Evolutionary conservation across 1,140 invertebrate species (phyloP).

Genomic region (Papilio polytes): DNA sequence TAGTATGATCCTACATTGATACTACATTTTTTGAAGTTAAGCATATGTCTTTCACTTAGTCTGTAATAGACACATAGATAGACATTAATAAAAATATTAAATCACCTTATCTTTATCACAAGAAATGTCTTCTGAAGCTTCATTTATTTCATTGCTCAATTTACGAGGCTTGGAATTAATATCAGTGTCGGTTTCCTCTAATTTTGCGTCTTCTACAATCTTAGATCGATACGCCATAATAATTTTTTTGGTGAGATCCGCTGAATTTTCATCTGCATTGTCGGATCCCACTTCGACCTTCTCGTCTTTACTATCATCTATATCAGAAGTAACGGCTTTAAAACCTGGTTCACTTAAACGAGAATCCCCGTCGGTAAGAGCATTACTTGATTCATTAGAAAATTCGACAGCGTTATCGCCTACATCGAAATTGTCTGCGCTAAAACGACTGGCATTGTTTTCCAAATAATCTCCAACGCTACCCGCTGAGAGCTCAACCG

Average conservation of each 20-base stretch:
- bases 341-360: slow-evolving; percentile 62
- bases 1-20: neutral
- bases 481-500: slow-evolving; percentile 71
- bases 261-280: slow-evolving; percentile 48
- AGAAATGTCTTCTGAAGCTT: neutral
- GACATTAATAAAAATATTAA: neutral
- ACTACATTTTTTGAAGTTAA: neutral
- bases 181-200: neutral
- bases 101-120: neutral
- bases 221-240: slow-evolving; percentile 68
- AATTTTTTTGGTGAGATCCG: slow-evolving; percentile 73
- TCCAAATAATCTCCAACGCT: slow-evolving; percentile 77
- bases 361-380: slow-evolving; percentile 72
- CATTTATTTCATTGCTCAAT: neutral
- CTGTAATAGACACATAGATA: neutral
- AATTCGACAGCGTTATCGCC: slow-evolving; percentile 77
- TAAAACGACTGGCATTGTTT: slow-evolving; percentile 69
- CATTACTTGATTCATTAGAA: slow-evolving; percentile 71
- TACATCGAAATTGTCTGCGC: slow-evolving; percentile 73
- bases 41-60: neutral
- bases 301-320: slow-evolving; percentile 62
- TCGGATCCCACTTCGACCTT: slow-evolving; percentile 41
- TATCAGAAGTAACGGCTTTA: slow-evolving; percentile 60
- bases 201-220: slow-evolving; percentile 31
- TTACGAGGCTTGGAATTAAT: slow-evolving; percentile 14